Conservation (phyloP, 2,113 vertebrate genomes). For the Rhodinocichla rosea region DNA sequence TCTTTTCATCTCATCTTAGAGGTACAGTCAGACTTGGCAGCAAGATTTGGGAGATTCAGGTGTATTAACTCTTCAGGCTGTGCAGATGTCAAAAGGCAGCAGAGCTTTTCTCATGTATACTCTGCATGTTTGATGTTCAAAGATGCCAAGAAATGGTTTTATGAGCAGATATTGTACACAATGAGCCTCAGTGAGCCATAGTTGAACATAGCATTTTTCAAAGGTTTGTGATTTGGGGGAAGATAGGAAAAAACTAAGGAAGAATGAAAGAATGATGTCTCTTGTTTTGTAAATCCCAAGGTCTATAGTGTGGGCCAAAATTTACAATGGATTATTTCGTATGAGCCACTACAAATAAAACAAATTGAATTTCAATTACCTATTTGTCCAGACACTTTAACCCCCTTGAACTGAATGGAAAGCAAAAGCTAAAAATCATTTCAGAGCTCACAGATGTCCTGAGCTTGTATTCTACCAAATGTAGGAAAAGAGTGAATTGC, state of each 20-base stretch:
- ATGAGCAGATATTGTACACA: background rate
- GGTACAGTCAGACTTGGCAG: background rate
- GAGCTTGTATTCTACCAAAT: background rate
- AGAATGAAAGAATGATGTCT: background rate
- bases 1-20: background rate
- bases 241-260: background rate
- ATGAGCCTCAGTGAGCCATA: background rate
- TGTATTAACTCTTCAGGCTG: background rate
- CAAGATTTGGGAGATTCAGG: background rate
- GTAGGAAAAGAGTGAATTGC: background rate
- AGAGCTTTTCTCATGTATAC: background rate
- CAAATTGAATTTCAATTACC: background rate
- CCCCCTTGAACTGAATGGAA: background rate
- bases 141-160: background rate
- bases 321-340: background rate
- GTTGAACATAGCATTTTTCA: background rate
- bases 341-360: background rate
- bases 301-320: background rate
- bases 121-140: background rate
- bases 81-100: background rate
- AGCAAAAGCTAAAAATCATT: background rate
- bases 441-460: background rate
- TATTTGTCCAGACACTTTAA: background rate
- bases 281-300: background rate
- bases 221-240: background rate